Evolutionary conservation across 2,888 invertebrate species (phyloP), one percentile per base, ranked within the genome.

Genomic region (Cephus rjabovi): DNA sequence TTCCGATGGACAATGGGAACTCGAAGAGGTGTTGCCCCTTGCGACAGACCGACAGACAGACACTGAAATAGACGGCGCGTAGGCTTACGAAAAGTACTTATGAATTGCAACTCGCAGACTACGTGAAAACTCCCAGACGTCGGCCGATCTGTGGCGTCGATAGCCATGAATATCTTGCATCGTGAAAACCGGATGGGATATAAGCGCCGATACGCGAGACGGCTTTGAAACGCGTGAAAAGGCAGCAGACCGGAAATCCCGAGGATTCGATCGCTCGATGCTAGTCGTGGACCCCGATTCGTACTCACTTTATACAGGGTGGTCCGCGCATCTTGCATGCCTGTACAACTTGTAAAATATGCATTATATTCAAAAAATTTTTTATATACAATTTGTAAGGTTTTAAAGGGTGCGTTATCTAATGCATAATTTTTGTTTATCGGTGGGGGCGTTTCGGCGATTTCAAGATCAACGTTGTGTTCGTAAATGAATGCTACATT

Each of bases 231-330:
- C 79, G 83, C 82, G 80, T 81, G 82, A 81, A 79, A 81, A 83
- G 81, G 81, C 84, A 82, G 74, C 77, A 80, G 83, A 84, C 81
- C 83, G 83, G 83, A 84, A 83, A 83, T 82, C 77, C 35, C 30
- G 23, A 23, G 37, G 37, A 73, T 71, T 71, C 71, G 71, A 71
- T 15, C 33, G 71, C 12, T 71, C 34, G 31, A 34, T 33, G 31
- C 11, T 4, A 31, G 12, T 34, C 9, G 30, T 11, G 31, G 31
- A 31, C 31, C 12, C 33, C 33, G 71, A 56, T 56, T 56, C 23
- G 9, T 40, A 23, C 23, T 6, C 40, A 40, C 40, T 23, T 40
- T 40, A 35, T 35, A 35, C 35, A 35, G 12, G 12, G 35, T 35
- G 35, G 35, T 12, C 35, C 35, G 12, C 35, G 1, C 12, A 35